Conservation (phyloP, 2,113 vertebrate genomes). For the Gnathonemus echidnorhynchus region DNA sequence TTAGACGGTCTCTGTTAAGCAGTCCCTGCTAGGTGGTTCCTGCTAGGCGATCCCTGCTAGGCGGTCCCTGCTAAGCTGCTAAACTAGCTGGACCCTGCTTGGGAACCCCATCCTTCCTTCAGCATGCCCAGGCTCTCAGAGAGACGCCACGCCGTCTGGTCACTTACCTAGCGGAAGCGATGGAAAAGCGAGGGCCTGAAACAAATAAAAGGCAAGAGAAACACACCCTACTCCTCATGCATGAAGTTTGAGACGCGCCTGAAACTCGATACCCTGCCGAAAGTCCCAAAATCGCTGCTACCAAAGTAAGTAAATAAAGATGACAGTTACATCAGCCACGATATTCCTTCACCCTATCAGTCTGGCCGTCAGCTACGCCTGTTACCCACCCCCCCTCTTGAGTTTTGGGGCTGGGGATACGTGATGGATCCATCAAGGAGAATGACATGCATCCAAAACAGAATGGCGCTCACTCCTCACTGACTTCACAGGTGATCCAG, state of each 20-base stretch:
- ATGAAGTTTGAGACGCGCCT: background rate
- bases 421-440: slow-evolving; percentile 12
- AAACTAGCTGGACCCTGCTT: background rate
- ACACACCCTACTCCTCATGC: background rate
- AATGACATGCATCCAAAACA: background rate
- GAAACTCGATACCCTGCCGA: background rate
- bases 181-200: background rate
- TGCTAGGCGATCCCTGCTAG: background rate
- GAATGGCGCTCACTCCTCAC: background rate
- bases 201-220: background rate
- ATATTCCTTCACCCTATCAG: background rate
- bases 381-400: background rate
- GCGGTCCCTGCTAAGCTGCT: background rate
- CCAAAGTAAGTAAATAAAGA: background rate
- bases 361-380: background rate
- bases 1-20: background rate
- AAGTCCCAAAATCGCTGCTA: background rate
- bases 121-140: slow-evolving; percentile 9
- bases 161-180: background rate
- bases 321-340: background rate
- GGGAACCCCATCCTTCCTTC: slow-evolving; percentile 7
- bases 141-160: background rate
- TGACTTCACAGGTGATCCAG: background rate
- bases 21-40: background rate
- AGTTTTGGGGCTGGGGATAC: background rate